Conservation (phyloP, 2,797 vertebrate genomes). For the Sebastes aleutianus region DNA sequence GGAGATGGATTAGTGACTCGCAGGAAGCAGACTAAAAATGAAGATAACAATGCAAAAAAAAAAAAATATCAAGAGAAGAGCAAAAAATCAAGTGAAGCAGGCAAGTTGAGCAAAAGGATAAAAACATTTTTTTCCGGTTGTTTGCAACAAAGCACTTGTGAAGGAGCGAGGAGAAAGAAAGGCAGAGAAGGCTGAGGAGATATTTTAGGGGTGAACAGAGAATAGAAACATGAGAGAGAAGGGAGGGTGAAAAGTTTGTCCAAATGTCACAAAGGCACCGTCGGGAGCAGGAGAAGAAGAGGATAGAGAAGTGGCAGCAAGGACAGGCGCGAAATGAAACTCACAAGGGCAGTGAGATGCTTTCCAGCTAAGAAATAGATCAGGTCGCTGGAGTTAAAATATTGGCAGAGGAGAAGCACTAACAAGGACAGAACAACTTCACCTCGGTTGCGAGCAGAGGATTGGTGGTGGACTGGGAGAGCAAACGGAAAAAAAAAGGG, state of each 20-base stretch:
- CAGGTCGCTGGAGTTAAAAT: background rate
- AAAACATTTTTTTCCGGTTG: background rate
- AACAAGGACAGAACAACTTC: conserved; percentile 25
- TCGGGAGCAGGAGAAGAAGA: conserved; percentile 1
- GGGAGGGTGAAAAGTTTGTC: conserved; percentile 30
- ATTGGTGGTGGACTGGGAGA: conserved; percentile 3
- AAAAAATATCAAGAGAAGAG: background rate
- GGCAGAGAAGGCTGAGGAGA: conserved; percentile 20
- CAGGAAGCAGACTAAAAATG: background rate
- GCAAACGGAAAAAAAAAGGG: background rate
- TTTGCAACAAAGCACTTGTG: conserved; percentile 1
- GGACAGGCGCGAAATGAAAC: background rate
- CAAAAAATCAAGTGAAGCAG: background rate
- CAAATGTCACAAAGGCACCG: conserved; percentile 39
- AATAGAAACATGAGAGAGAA: conserved; percentile 1
- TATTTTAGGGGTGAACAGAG: conserved; percentile 21
- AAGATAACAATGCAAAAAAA: background rate
- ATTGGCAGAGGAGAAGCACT: conserved; percentile 3
- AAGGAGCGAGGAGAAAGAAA: background rate
- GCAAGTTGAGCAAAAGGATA: background rate
- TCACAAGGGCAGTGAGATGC: conserved; percentile 15
- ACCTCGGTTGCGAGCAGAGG: conserved; percentile 21
- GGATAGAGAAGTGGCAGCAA: conserved; percentile 9
- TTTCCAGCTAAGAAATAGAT: conserved; percentile 35
- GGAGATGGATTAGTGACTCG: background rate